Evolutionary conservation across 1,140 invertebrate species (phyloP), one percentile per base, ranked within the genome.

Genomic region (Oppia nitens): DNA sequence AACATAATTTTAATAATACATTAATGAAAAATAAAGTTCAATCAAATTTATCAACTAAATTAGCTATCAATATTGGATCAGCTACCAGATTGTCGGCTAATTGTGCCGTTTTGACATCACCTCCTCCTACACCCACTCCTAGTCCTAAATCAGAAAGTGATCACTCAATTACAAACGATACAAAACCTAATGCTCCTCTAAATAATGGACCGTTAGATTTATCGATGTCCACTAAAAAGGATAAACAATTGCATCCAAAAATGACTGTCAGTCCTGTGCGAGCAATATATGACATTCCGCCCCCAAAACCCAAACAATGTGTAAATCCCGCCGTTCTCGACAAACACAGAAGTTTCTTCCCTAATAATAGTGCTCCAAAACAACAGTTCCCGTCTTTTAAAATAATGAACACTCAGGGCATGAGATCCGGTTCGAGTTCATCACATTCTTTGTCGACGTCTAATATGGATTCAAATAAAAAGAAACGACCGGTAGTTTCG

Each of bases 241-340:
- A n/a, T n/a, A 58, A 57, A 3, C 47, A 32, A 2, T 55, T 53
- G 32, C 47, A 47, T 14, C 26, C 54, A 21, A 59, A 62, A 21
- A 21, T 53, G 26, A 50, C 20, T 23, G 57, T 53, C 23, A 47
- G 55, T 12, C 40, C 47, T 2, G 57, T 59, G 1, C 2, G 29
- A 21, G 28, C 51, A 14, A 40, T 40, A 9, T 40, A 40, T 40
- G 32, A 40, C 32, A 40, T 40, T 17, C 14, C 47, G 1, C 45
- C 21, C 6, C 57, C 50, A 20, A 56, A 57, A 20, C 47, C 60
- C 26, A 52, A 57, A 21, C 61, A 55, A 12, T 57, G 59, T 21
- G 61, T 57, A 3, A 62, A 62, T 28, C 61, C 61, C 12, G 53
- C 61, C 3, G 61, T 62, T 26, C 53, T 62, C 25, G 61, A 62